Conservation (phyloP, 2,113 vertebrate species). For the Australoheros scitulus region DNA sequence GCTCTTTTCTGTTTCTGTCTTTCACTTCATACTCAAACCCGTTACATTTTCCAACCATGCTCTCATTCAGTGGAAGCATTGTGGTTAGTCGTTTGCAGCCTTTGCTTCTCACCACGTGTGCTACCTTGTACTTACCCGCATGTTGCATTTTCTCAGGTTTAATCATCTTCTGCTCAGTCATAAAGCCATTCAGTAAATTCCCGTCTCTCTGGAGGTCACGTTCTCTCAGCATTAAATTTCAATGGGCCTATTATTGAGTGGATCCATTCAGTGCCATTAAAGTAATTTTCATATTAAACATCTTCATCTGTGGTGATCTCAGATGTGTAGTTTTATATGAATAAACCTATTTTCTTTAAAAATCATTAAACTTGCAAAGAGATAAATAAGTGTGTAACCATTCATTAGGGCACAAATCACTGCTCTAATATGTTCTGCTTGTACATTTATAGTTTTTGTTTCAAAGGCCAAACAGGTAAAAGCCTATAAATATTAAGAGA, state of each 20-base stretch:
- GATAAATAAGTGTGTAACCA: background rate
- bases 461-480: background rate
- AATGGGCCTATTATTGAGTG: background rate
- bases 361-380: background rate
- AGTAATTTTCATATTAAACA: background rate
- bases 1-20: background rate
- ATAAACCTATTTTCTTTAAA: background rate
- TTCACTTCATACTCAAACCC: background rate
- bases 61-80: background rate
- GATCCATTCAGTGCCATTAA: background rate
- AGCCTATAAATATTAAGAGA: background rate
- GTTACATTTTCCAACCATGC: background rate
- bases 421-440: background rate
- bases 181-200: background rate
- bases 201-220: background rate
- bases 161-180: background rate
- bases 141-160: constrained; percentile 2
- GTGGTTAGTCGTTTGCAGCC: constrained; percentile 43
- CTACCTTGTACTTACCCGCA: background rate
- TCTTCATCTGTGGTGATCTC: background rate
- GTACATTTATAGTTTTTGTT: background rate
- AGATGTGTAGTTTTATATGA: background rate
- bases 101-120: constrained; percentile 27
- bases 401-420: background rate
- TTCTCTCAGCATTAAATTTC: background rate